These are phyloP conservation scores for Neodon shergylaensis DNA, from an alignment of 2,113 vertebrate genomes.

Conservation along the genomic window DNA sequence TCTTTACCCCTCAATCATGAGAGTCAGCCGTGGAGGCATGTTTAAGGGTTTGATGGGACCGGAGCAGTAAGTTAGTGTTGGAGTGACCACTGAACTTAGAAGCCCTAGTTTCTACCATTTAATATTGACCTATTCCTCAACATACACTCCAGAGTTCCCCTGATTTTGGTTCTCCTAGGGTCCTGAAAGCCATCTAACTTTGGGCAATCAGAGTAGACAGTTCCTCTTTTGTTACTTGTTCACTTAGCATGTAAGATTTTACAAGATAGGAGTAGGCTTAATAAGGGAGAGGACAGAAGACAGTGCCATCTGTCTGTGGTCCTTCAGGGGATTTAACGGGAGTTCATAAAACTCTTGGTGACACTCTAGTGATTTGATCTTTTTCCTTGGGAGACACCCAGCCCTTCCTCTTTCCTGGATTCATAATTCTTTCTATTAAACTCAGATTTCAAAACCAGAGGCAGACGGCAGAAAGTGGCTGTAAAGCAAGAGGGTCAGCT, in stretches of 20 bases:
- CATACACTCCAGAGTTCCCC: not conserved
- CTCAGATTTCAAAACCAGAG: slow-evolving; percentile 67
- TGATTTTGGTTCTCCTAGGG: not conserved
- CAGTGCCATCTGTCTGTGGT: not conserved
- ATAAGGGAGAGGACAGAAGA: not conserved
- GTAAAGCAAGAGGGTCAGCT: slow-evolving; percentile 70
- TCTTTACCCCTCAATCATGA: not conserved
- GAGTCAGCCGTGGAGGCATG: not conserved
- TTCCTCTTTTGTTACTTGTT: not conserved
- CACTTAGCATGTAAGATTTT: not conserved
- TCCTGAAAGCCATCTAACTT: not conserved
- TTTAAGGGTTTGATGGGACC: not conserved
- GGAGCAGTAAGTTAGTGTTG: not conserved
- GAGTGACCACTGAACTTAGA: not conserved
- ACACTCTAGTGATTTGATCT: slow-evolving; percentile 16
- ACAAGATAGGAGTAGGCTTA: not conserved
- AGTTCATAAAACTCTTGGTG: not conserved
- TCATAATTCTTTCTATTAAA: slow-evolving; percentile 62
- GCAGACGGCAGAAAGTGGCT: slow-evolving; percentile 52
- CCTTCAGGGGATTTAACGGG: not conserved
- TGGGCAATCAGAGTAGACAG: not conserved
- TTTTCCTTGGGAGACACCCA: slow-evolving; percentile 54
- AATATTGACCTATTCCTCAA: not conserved
- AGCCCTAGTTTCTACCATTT: not conserved
- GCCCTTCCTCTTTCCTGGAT: slow-evolving; percentile 1